A percentile compares a stretch with the other conserved stretches of the same genome.
Evolutionary conservation across 1,140 invertebrate species (phyloP).

Genomic region (Arctopsyche grandis): DNA sequence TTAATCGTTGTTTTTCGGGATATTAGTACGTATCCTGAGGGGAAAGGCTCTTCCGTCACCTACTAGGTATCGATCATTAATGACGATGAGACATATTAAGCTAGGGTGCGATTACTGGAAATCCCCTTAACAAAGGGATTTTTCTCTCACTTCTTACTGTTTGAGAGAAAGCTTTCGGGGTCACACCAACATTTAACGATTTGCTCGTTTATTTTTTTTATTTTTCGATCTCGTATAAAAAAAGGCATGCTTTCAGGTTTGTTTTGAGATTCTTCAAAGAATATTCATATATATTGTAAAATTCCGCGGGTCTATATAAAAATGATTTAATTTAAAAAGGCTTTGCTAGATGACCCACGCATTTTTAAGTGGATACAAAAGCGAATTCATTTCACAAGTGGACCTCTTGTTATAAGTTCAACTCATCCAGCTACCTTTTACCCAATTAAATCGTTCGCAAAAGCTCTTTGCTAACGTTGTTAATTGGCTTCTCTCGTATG

Average conservation of each 20-base stretch:
- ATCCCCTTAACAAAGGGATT: constrained; percentile 33
- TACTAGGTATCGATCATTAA: constrained; percentile 33
- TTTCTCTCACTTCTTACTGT: constrained; percentile 25
- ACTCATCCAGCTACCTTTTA: constrained; percentile 46
- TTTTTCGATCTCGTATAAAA: not conserved
- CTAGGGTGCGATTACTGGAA: constrained; percentile 25
- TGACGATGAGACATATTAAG: constrained; percentile 33
- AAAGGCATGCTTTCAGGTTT: not conserved
- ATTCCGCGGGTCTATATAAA: not conserved
- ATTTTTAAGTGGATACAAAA: constrained; percentile 17
- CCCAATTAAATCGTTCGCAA: constrained; percentile 55
- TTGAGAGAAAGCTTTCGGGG: constrained; percentile 13
- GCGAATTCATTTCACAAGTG: constrained; percentile 31
- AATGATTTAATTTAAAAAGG: not conserved
- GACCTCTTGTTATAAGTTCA: constrained; percentile 49
- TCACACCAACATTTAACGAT: constrained; percentile 16
- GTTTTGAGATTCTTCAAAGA: not conserved
- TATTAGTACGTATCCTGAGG: not conserved
- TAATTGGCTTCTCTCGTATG: constrained; percentile 55
- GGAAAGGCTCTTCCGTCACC: constrained; percentile 10
- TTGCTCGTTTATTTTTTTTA: not conserved
- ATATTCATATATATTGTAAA: no score
- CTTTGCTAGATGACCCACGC: not conserved
- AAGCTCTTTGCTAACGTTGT: constrained; percentile 49
- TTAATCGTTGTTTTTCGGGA: constrained; percentile 8